Evolutionary conservation across 2,888 invertebrate species (phyloP).

Genomic region (Stenolophus ochropezus): DNA sequence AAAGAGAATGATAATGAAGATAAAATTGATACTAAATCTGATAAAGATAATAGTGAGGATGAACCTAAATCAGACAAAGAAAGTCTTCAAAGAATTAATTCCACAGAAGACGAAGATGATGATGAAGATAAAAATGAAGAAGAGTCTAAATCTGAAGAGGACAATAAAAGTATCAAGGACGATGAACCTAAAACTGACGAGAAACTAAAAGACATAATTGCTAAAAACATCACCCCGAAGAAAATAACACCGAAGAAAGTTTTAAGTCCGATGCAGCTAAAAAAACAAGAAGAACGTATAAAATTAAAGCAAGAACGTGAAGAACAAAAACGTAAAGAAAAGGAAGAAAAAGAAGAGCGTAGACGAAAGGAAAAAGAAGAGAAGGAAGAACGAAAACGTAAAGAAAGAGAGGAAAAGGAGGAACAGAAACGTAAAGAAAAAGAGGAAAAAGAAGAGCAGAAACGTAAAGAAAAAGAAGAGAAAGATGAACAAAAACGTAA

Average conservation of each 20-base stretch:
- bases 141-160: constrained; percentile 1
- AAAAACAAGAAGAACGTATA: constrained; percentile 77
- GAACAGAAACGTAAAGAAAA: constrained; percentile 78
- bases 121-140: too few relatives aligned
- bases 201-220: constrained; percentile 23
- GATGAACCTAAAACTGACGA: neutral
- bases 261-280: constrained; percentile 73
- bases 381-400: constrained; percentile 70
- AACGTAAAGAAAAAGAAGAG: constrained; percentile 74
- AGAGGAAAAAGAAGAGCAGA: constrained; percentile 68
- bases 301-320: constrained; percentile 67
- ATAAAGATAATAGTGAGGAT: too few relatives aligned
- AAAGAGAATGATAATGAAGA: too few relatives aligned
- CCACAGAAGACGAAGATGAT: neutral
- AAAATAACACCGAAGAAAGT: constrained; percentile 66
- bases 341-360: constrained; percentile 71
- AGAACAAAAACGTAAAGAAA: constrained; percentile 65
- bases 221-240: neutral
- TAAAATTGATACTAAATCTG: too few relatives aligned
- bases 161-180: neutral
- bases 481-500: constrained; percentile 77
- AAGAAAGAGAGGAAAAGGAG: constrained; percentile 73
- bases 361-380: constrained; percentile 74
- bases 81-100: too few relatives aligned
- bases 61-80: too few relatives aligned